Evolutionary conservation across 1,140 invertebrate species (phyloP), one percentile per base, ranked within the genome.

Genomic region (Zaprionus africanus): DNA sequence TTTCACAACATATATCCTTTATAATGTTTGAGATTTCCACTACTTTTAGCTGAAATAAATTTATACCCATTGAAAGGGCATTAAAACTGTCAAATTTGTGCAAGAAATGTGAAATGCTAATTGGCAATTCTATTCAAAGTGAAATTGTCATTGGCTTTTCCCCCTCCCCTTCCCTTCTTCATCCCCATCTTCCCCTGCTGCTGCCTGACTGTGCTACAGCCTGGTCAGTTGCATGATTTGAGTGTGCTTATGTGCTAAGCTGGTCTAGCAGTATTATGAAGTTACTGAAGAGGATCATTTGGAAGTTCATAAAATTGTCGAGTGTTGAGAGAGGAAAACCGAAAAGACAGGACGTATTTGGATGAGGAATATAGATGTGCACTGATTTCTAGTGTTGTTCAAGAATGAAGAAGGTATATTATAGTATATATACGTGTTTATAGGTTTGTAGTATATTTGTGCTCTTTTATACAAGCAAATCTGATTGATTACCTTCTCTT

Each of bases 101-200:
- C 19, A 51, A 51, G 46, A 51, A 51, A 51, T 51, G 31, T 31
- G n/a, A n/a, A n/a, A 56, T 56, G 46, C 53, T 28, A 56, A 56
- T 28, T 56, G 53, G 19, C 53, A 56, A 28, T 51, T 56, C 53
- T 26, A 56, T 56, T 56, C 53, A 56, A 15, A 26, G 3, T 28
- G 24, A 54, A 54, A 28, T 31, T 56, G 6, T 15, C 46, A 19
- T 22, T 22, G 9, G n/a, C 11, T 1, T 51, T 1, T 51, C 19
- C 12, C 1, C 11, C 9, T 11, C 11, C 12, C n/a, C n/a, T n/a
- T n/a, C n/a, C n/a, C n/a, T n/a, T n/a, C 17, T 12, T 51, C 19
- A 1, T 1, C 4, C 9, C 12, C 19, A 22, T 4, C n/a, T 17
- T n/a, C 41, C n/a, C 6, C n/a, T 43, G 6, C 41, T 43, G 5